Conservation (phyloP, 2,888 invertebrate genomes). For the Nomada lathburiana region DNA sequence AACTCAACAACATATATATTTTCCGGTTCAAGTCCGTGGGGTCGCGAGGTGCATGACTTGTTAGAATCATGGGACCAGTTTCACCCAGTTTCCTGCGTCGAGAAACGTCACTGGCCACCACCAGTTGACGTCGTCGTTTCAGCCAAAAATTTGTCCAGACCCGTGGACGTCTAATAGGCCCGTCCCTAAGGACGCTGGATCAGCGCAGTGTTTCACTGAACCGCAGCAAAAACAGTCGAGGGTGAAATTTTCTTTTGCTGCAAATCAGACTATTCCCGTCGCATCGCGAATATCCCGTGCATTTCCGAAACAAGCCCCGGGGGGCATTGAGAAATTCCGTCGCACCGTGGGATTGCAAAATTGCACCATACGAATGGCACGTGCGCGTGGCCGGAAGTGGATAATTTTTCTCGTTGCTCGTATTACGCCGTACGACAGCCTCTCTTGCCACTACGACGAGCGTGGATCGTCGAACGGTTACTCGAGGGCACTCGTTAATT, state of each 20-base stretch:
- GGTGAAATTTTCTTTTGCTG: no score
- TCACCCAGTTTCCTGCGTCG: no score
- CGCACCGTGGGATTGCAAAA: not conserved
- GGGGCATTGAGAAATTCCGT: conserved; percentile 14
- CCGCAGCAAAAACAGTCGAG: not conserved
- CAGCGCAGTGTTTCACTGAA: not conserved
- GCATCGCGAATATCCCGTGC: not conserved
- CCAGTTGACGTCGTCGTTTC: no score
- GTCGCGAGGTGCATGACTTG: no score
- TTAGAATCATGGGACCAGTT: no score
- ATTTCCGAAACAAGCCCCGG: not conserved
- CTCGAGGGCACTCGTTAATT: conserved; percentile 49
- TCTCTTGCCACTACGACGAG: not conserved
- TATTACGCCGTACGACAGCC: conserved; percentile 14
- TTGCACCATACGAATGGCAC: conserved; percentile 13
- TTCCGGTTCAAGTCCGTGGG: no score
- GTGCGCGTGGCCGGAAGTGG: not conserved
- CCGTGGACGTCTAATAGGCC: no score
- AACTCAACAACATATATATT: no score
- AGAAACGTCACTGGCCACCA: no score
- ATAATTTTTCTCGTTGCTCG: conserved; percentile 35
- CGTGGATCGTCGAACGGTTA: conserved; percentile 6
- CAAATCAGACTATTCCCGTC: no score
- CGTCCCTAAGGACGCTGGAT: no score
- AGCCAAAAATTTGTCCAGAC: no score